Evolutionary conservation across 2,797 vertebrate species (phyloP).

Genomic region (Eupleurogrammus muticus): DNA sequence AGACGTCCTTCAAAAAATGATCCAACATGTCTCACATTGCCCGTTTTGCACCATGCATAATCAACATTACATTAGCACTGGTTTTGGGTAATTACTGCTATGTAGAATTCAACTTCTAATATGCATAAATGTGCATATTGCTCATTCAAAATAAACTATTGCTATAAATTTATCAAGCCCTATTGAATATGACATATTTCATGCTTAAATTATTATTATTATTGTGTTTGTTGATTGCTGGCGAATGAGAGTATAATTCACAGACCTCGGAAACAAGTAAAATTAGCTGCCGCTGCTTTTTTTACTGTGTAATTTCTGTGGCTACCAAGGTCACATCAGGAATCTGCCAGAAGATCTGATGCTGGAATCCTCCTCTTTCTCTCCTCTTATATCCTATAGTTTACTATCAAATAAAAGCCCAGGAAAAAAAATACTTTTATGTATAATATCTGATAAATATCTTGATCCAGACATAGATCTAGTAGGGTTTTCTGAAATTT

Average conservation of each 20-base stretch:
- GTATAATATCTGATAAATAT: conserved; percentile 8
- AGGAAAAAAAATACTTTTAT: not conserved
- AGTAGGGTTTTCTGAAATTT: not conserved
- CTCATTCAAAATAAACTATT: too few relatives aligned
- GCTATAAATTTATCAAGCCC: too few relatives aligned
- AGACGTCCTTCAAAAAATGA: too few relatives aligned
- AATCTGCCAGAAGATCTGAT: not conserved
- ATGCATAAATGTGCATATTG: too few relatives aligned
- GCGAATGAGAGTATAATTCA: not conserved
- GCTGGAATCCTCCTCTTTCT: not conserved
- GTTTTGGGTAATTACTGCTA: too few relatives aligned
- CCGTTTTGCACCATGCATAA: too few relatives aligned
- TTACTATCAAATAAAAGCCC: not conserved
- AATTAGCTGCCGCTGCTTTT: not conserved
- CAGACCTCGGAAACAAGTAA: not conserved
- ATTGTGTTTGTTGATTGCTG: not conserved
- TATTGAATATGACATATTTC: too few relatives aligned
- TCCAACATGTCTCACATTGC: too few relatives aligned
- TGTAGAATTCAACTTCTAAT: too few relatives aligned
- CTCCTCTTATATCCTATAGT: not conserved
- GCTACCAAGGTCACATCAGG: not conserved
- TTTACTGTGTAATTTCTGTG: not conserved
- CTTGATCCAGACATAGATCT: not conserved
- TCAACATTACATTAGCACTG: too few relatives aligned
- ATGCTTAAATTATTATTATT: too few relatives aligned